These are phyloP conservation scores for Saturnia japonica DNA, from an alignment of 2,888 invertebrate species.

Conservation along the genomic window DNA sequence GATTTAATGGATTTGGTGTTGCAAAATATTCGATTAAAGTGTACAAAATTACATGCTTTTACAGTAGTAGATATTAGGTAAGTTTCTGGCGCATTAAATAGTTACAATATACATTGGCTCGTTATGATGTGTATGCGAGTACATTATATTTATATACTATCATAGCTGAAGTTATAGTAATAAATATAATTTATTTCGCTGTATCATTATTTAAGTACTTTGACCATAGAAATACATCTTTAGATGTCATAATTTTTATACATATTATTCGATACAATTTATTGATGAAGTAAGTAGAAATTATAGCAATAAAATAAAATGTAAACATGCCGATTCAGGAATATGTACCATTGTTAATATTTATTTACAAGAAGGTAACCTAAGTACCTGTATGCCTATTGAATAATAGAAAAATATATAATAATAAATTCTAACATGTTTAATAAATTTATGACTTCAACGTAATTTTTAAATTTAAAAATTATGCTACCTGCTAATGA, in stretches of 20 bases:
- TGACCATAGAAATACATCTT: conserved; percentile 30
- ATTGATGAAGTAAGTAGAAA: conserved; percentile 38
- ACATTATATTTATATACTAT: conserved; percentile 53
- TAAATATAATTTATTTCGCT: conserved; percentile 69
- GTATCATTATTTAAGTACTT: conserved; percentile 50
- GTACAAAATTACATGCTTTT: conserved; percentile 80
- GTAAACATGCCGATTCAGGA: conserved; percentile 39
- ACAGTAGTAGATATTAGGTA: conserved; percentile 52
- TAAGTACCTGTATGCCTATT: conserved; percentile 29
- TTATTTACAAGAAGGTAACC: conserved; percentile 43
- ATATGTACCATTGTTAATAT: conserved; percentile 34
- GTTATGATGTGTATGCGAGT: conserved; percentile 56
- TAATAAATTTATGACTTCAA: neutral
- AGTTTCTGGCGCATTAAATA: conserved; percentile 61
- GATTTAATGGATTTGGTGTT: conserved; percentile 75
- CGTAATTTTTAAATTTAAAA: neutral
- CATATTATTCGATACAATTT: conserved; percentile 45
- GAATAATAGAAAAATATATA: conserved; percentile 20
- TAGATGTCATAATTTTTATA: conserved; percentile 51
- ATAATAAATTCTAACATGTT: neutral
- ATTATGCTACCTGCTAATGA: neutral
- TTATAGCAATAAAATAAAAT: conserved; percentile 37
- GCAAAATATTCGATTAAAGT: conserved; percentile 74
- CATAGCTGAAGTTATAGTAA: conserved; percentile 53
- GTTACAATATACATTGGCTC: conserved; percentile 45